These are phyloP conservation scores for Seriola aureovittata DNA, from an alignment of 2,113 vertebrate species.

Conservation along the genomic window DNA sequence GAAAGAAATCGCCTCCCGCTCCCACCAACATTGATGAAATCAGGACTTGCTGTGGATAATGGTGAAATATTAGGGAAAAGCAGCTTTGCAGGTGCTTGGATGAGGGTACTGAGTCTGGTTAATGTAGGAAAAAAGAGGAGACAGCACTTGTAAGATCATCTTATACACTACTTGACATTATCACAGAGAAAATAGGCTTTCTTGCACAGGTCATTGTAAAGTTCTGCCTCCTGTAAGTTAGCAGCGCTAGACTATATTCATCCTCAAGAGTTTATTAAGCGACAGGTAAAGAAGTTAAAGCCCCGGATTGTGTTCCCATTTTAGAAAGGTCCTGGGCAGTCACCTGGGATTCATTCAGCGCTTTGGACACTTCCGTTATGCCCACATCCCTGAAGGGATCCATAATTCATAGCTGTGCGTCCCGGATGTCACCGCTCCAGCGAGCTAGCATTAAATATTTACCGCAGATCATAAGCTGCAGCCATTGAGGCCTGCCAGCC, in stretches of 20 bases:
- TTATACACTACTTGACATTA: not conserved
- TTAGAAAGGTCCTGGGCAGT: constrained; percentile 65
- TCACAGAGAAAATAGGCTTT: not conserved
- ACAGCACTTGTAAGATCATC: not conserved
- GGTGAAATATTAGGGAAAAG: constrained; percentile 21
- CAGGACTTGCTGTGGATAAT: constrained; percentile 21
- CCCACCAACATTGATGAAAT: constrained; percentile 42
- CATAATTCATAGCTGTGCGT: constrained; percentile 83
- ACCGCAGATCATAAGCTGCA: constrained; percentile 80
- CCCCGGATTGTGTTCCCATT: constrained; percentile 41
- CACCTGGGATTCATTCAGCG: constrained; percentile 76
- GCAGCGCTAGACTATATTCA: constrained; percentile 9
- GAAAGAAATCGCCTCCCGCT: constrained; percentile 27
- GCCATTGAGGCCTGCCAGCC: constrained; percentile 62
- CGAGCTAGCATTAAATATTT: constrained; percentile 83
- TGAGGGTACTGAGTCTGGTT: not conserved
- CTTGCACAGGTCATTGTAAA: not conserved
- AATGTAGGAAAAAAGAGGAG: not conserved
- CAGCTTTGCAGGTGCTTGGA: constrained; percentile 6
- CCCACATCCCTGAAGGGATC: constrained; percentile 72
- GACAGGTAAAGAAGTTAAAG: constrained; percentile 54
- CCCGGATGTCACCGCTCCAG: constrained; percentile 78
- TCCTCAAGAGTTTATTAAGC: constrained; percentile 27
- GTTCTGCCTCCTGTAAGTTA: not conserved
- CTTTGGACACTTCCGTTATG: constrained; percentile 68